Evolutionary conservation across 2,113 vertebrate genomes (phyloP), one percentile per base, ranked within the genome.

Genomic region (Hippocampus abdominalis): DNA sequence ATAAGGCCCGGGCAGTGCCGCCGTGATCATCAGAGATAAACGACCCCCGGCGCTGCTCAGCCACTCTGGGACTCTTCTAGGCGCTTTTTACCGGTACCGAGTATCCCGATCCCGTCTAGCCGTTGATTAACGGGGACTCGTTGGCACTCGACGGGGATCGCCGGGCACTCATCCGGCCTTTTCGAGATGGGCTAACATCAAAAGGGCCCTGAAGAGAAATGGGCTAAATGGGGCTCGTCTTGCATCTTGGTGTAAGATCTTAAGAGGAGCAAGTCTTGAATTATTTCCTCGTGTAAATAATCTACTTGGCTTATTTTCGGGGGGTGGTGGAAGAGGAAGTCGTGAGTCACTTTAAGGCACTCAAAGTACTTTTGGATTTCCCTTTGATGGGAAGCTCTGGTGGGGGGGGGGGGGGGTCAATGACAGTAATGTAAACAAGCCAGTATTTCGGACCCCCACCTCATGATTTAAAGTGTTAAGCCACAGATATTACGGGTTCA

Each of bases 81-180:
- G 77, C 77, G 3, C 80, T 60, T 60, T 32, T 60, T 32, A 75
- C 80, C 84, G 75, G 87, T 82, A 84, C 79, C 63, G 78, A 85
- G 82, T 79, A 84, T 84, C 87, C 89, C 80, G 86, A 91, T 89
- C 87, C 89, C 88, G 89, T 90, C 88, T 84, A 87, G 83, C 86
- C 89, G 89, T 89, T 91, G 88, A 91, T 92, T 91, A 92, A 90
- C 91, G 70, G 83, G 81, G 86, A 78, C 88, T 88, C 77, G 88
- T 87, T 89, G 86, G 91, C 87, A 88, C 89, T 91, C 84, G 71
- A 86, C 75, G 36, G 85, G 89, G 88, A 89, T 89, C 91, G 89
- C 85, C 82, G 84, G 83, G 84, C 84, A 83, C 89, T 92, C 89
- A 87, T 90, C 83, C 81, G 79, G 87, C 90, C 86, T 91, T 89